These are phyloP conservation scores for Brienomyrus brachyistius DNA, from an alignment of 2,113 vertebrate genomes.

Conservation along the genomic window DNA sequence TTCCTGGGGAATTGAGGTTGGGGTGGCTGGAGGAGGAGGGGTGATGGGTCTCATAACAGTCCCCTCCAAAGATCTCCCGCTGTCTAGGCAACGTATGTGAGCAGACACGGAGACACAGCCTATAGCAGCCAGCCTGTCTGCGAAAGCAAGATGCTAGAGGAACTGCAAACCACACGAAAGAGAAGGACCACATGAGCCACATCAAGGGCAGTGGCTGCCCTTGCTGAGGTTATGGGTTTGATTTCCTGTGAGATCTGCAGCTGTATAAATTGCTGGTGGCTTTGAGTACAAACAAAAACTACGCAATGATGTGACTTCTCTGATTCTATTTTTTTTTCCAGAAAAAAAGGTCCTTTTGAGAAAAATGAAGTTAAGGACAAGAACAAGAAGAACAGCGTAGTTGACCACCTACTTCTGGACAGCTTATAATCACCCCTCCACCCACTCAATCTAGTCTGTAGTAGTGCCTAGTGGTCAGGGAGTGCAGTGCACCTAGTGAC, in stretches of 20 bases:
- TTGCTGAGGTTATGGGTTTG: background rate
- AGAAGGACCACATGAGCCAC: background rate
- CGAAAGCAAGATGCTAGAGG: background rate
- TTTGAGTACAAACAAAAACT: background rate
- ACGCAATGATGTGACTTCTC: background rate
- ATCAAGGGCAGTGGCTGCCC: background rate
- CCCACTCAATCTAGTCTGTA: background rate
- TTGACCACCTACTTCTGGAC: background rate
- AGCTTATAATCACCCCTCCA: background rate
- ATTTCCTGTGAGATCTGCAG: background rate
- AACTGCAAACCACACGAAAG: background rate
- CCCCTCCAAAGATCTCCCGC: background rate
- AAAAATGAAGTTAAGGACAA: background rate
- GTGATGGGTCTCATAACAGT: background rate
- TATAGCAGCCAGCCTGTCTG: background rate
- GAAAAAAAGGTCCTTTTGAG: background rate
- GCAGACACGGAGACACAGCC: background rate
- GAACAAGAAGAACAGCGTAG: background rate
- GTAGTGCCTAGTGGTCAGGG: background rate
- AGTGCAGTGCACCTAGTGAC: background rate
- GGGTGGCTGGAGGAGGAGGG: background rate
- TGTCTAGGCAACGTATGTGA: background rate
- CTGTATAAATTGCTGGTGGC: background rate
- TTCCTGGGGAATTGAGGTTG: background rate
- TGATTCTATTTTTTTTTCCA: background rate